These are phyloP conservation scores for Gobionotothen gibberifrons DNA, from an alignment of 2,797 vertebrate species.

Conservation along the genomic window DNA sequence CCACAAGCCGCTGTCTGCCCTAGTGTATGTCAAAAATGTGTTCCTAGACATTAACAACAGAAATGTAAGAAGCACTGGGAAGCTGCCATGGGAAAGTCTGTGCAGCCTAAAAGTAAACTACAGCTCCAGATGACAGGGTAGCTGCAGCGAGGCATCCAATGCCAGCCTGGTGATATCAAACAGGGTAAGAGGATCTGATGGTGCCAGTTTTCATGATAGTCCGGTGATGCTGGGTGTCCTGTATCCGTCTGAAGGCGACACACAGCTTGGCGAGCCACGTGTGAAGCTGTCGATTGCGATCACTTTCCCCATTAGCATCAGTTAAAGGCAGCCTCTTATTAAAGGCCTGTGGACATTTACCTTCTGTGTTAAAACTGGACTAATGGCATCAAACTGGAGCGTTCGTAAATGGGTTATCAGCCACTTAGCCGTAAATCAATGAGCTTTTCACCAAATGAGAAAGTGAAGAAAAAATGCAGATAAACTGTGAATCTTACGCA, in stretches of 20 bases:
- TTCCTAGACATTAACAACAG: not conserved
- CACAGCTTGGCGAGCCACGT: conserved; percentile 1
- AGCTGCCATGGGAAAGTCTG: not conserved
- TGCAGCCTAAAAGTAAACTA: not conserved
- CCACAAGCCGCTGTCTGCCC: too few relatives aligned
- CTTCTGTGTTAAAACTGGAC: not conserved
- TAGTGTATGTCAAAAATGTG: too few relatives aligned
- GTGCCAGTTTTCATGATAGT: not conserved
- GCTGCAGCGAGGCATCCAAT: not conserved
- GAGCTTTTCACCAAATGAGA: not conserved
- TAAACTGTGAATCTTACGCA: conserved; percentile 3
- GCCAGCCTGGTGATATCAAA: not conserved
- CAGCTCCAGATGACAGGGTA: not conserved
- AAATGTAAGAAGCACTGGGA: not conserved
- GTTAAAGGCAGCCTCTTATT: not conserved
- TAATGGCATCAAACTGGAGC: conserved; percentile 21
- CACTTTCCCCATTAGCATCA: not conserved
- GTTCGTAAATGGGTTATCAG: not conserved
- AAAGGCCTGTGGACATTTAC: not conserved
- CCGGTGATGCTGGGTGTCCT: not conserved
- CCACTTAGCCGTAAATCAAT: conserved; percentile 30
- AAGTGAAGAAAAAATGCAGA: not conserved
- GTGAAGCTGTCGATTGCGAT: conserved; percentile 11
- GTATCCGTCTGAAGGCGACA: not conserved
- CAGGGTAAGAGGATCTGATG: conserved; percentile 4